Base-by-base conservation (phyloP, 1,140 invertebrate species). In the Zelostemma sp. region DNA sequence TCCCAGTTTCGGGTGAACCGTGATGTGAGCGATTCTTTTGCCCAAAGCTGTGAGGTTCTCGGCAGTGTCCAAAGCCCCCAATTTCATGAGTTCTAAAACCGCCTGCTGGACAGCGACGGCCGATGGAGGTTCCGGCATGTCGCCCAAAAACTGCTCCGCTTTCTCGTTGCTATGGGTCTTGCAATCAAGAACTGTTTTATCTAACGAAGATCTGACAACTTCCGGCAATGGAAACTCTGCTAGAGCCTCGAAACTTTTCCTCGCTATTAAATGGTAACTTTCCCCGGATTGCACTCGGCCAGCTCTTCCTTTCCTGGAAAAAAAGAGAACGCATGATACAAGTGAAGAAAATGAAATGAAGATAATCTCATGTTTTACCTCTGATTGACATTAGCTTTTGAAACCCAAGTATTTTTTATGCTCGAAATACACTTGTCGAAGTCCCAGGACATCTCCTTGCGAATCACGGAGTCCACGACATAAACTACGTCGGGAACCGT, bases 401-500 rank as follows among this genome's bases (percentile, higher is more conserved):
- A 87, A 6, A 90, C 82, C 87, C 87, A 89, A 1, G 70, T 54
- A 69, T 83, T 86, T 9, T 64, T 48, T 4, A 86, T 71, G 4
- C 51, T 47, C 8, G 54, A 25, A 15, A 75, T 5, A 38, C 73
- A 71, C 17, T 73, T 78, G 1, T 68, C 45, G 33, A 77, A 19
- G 31, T 83, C 28, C 76, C 77, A 86, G 74, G 59, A 58, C 83
- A 87, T 0, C 19, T 74, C 56, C 56, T 78, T 84, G n/a, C 72
- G 77, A 19, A 70, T 69, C 8, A 72, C 75, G 16, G 69, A 73
- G 59, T 85, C 84, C 17, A 85, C 66, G 8, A 85, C 94, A 87
- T 96, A 98, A 80, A 91, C 92, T 19, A 97, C 91, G 85, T 98
- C 95, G 21, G 93, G 91, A 25, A 99, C 94, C 3, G 97, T 99